phyloP scores from a whole-genome alignment of 2,113 vertebrate genomes.

The Sorex araneus region DNA sequence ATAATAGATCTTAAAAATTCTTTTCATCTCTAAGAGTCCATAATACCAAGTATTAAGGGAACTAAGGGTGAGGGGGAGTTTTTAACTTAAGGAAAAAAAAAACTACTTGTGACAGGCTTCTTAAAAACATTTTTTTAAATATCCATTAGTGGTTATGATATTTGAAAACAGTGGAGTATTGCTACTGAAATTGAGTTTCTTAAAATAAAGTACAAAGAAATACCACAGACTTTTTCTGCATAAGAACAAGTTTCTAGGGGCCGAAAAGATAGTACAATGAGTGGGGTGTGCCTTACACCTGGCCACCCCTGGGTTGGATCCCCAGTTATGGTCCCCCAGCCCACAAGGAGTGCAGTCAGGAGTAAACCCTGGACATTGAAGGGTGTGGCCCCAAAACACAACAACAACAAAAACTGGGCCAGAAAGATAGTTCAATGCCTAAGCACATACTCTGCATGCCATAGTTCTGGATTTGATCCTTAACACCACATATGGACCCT shows the following conservation, averaged over 20 bases:
- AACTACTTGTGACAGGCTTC: slow-evolving; percentile 40
- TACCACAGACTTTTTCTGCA: background rate
- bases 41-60: background rate
- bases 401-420: too few relatives aligned
- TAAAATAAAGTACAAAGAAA: slow-evolving; percentile 50
- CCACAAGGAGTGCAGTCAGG: too few relatives aligned
- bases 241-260: background rate
- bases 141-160: background rate
- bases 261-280: too few relatives aligned
- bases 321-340: too few relatives aligned
- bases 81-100: background rate
- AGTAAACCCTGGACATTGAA: too few relatives aligned
- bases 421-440: too few relatives aligned
- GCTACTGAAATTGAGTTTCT: slow-evolving; percentile 17
- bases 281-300: too few relatives aligned
- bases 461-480: too few relatives aligned
- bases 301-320: too few relatives aligned
- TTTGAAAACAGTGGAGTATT: background rate
- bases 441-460: too few relatives aligned
- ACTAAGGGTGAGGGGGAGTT: background rate
- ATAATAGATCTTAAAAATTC: background rate
- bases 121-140: slow-evolving; percentile 60
- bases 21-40: background rate
- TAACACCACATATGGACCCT: too few relatives aligned
- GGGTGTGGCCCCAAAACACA: too few relatives aligned